These are phyloP conservation scores for Octonoba sinensis DNA, from an alignment of 2,888 invertebrate genomes.

Conservation along the genomic window DNA sequence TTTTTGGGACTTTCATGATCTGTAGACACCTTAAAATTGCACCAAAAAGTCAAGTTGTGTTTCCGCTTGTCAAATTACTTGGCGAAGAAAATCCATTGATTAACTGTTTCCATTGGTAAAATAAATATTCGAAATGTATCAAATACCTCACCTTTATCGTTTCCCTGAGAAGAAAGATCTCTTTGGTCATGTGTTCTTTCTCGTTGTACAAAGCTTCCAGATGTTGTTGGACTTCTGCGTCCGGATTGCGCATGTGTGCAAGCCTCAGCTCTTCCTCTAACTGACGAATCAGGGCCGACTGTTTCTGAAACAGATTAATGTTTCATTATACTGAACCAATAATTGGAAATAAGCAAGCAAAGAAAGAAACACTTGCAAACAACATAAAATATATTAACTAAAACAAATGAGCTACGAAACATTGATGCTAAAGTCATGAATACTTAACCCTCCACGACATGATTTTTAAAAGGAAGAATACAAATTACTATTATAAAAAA, in stretches of 20 bases:
- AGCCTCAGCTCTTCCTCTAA: conserved; percentile 91
- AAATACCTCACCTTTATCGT: conserved; percentile 83
- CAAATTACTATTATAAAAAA: no score
- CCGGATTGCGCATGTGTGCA: conserved; percentile 85
- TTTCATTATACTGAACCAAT: not conserved
- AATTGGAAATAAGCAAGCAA: not conserved
- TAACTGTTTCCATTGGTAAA: no score
- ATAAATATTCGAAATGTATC: no score
- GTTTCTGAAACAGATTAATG: conserved; percentile 79
- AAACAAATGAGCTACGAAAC: conserved; percentile 1
- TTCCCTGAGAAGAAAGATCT: conserved; percentile 91
- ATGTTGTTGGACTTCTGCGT: conserved; percentile 91
- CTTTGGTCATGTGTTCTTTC: conserved; percentile 92
- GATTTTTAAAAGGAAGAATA: no score
- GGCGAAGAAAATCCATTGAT: no score
- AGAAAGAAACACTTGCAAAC: not conserved
- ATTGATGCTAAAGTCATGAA: no score
- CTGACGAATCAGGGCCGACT: conserved; percentile 93
- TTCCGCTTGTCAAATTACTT: no score
- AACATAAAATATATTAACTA: not conserved
- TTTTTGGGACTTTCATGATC: no score
- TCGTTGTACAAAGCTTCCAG: conserved; percentile 92
- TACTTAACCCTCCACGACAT: no score
- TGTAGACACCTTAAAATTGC: no score
- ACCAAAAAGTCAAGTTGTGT: no score